Evolutionary conservation across 2,888 invertebrate genomes (phyloP), one percentile per base, ranked within the genome.

Genomic region (Agrypnus murinus): DNA sequence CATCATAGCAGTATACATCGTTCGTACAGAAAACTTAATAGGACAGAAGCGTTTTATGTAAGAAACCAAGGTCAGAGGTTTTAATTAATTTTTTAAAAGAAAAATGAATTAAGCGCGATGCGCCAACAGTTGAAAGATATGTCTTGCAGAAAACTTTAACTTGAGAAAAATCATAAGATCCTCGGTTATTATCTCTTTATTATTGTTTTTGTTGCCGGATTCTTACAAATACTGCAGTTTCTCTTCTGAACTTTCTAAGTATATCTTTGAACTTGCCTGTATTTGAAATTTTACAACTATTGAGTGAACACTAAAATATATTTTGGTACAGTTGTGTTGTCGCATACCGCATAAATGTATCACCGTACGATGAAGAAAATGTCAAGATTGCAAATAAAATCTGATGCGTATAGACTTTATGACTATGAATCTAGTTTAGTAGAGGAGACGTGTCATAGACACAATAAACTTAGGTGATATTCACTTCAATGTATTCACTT

Each of bases 21-120:
- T 25, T 25, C 25, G 25, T 48, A 19, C 48, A 5, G 9, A 25
- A 7, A 40, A 40, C 12, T 25, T 25, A 8, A 5, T 17, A 25
- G 48, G 12, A 25, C 48, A 48, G n/a, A n/a, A n/a, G 12, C 14
- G 12, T 6, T 15, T 9, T 10, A 15, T 48, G 19, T 48, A 25
- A 25, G 25, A 48, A 14, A 25, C 19, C 25, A 48, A 48, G 48
- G 48, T 48, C 9, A 9, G 48, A 2, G 6, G 48, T 6, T 48
- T 48, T 48, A 48, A 48, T 48, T 48, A 48, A 25, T 48, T 31
- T 48, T 19, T 25, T 25, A 25, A 15, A 48, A 48, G 48, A 48
- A 48, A 48, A 48, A 19, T 8, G 17, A 48, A 48, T 48, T 48
- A 25, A 19, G 8, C 25, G n/a, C 48, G 1, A 25, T 14, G 48